Conservation (phyloP, 2,797 vertebrate genomes). For the Scolopax rusticola region DNA sequence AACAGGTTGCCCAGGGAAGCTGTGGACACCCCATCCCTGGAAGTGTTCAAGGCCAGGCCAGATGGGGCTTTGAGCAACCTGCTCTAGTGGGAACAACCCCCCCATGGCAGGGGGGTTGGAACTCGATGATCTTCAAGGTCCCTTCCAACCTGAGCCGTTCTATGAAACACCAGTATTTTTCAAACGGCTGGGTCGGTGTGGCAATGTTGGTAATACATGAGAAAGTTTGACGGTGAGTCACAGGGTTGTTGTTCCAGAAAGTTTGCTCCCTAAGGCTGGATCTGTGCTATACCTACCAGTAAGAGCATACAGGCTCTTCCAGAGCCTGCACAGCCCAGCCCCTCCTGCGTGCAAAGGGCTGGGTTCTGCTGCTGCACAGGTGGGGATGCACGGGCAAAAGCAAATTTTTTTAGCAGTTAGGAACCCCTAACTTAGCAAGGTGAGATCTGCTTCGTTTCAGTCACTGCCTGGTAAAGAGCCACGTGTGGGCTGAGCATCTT, state of each 20-base stretch:
- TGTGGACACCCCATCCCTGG: background rate
- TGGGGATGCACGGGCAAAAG: background rate
- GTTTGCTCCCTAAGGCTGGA: background rate
- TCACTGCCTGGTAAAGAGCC: accelerated
- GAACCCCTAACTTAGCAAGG: background rate
- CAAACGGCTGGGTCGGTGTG: background rate
- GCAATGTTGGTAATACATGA: background rate
- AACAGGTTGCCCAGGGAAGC: background rate
- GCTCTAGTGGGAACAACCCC: background rate
- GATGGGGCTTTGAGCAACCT: background rate
- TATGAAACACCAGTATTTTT: background rate
- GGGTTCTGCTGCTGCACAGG: background rate
- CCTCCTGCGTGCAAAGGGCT: background rate
- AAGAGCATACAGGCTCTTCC: background rate
- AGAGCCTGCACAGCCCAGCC: background rate
- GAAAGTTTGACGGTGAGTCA: background rate
- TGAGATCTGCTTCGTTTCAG: background rate
- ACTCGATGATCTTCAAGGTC: background rate
- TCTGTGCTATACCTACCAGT: background rate
- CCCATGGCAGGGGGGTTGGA: background rate
- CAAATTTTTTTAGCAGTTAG: background rate
- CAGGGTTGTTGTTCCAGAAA: background rate
- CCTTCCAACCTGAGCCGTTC: background rate
- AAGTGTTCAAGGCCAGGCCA: background rate
- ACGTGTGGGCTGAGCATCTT: background rate